These are phyloP conservation scores for Guaruba guarouba DNA, from an alignment of 2,113 vertebrate genomes.

Conservation along the genomic window DNA sequence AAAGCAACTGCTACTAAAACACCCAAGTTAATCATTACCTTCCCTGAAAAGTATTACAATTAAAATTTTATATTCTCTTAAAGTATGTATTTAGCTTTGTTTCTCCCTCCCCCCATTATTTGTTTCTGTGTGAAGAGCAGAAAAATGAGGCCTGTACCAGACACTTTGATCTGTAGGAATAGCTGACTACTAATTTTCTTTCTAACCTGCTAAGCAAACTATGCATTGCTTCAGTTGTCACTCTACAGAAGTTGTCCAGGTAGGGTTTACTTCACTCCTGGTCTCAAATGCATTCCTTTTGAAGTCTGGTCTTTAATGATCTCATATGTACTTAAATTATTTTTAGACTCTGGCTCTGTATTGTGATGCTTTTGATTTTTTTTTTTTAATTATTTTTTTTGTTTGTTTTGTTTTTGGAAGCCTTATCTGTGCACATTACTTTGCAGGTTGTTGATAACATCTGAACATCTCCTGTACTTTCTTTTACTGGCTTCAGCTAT, in stretches of 20 bases:
- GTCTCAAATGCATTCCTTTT: neutral
- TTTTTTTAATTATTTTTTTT: neutral
- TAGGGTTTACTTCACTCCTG: neutral
- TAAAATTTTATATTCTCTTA: neutral
- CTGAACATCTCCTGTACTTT: neutral
- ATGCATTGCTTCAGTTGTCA: neutral
- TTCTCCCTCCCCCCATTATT: neutral
- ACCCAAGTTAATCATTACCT: neutral
- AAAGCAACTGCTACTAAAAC: neutral
- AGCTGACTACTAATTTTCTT: neutral
- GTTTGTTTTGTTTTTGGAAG: neutral
- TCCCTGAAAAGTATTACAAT: neutral
- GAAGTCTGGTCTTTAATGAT: neutral
- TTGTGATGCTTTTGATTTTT: neutral
- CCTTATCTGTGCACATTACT: neutral
- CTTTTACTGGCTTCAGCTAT: neutral
- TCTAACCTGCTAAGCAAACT: neutral
- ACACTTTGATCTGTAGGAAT: slow-evolving; percentile 32
- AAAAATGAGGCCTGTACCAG: neutral
- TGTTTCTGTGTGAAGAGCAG: neutral
- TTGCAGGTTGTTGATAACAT: neutral
- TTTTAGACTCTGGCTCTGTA: neutral
- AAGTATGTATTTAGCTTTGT: neutral
- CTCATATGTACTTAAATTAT: neutral
- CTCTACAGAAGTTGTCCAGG: neutral